A percentile compares a stretch with the other conserved stretches of the same genome.
phyloP scores from a whole-genome alignment of 1,140 invertebrate genomes.

The Drosophila tani region DNA sequence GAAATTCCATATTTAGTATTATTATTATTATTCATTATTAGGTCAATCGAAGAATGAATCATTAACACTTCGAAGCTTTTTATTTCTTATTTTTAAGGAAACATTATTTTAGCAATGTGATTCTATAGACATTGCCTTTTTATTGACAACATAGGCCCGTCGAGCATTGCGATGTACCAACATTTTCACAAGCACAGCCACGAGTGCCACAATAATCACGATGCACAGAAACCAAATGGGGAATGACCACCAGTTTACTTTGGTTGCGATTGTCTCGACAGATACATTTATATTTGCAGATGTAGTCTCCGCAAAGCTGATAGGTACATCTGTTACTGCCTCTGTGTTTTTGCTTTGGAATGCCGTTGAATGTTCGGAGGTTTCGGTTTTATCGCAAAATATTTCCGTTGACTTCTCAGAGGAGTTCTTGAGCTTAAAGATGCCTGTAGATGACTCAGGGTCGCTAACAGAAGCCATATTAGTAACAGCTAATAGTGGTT shows the following conservation, averaged over 20 bases:
- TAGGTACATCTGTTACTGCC: neutral
- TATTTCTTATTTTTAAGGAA: neutral
- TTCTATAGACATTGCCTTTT: neutral
- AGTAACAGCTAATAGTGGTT: neutral
- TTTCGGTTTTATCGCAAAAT: neutral
- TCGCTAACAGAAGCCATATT: neutral
- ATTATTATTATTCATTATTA: no score
- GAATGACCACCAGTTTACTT: neutral
- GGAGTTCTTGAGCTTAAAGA: neutral
- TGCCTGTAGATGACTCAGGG: neutral
- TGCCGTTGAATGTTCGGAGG: neutral
- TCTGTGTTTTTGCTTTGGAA: neutral
- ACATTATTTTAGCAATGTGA: neutral
- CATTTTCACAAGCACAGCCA: neutral
- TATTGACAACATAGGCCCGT: neutral
- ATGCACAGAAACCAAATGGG: neutral
- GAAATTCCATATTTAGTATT: no score
- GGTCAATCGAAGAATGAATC: neutral
- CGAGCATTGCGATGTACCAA: neutral
- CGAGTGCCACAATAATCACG: neutral
- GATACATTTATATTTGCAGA: neutral
- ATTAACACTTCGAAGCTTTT: neutral
- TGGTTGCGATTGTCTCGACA: neutral
- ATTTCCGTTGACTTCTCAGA: neutral
- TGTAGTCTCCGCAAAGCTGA: neutral